These are phyloP conservation scores for Syndactyla subalaris DNA, from an alignment of 2,797 vertebrate species.

Conservation along the genomic window DNA sequence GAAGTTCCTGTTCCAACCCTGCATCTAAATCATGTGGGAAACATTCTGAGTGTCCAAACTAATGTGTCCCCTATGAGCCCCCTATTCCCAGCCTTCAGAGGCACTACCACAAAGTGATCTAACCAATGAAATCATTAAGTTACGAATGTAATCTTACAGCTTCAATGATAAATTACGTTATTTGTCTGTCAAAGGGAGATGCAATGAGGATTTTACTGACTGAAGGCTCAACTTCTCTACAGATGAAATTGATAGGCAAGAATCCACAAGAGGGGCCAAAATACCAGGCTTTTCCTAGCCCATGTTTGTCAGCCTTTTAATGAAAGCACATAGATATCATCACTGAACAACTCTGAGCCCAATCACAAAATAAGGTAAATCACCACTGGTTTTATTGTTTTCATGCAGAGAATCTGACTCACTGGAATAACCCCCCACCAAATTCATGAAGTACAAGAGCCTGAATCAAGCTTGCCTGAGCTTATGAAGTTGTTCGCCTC, in stretches of 20 bases:
- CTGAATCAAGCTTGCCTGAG: background rate
- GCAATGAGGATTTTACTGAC: background rate
- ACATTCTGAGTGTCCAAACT: background rate
- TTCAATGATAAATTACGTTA: background rate
- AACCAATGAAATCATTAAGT: background rate
- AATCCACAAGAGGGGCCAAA: background rate
- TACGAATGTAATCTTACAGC: background rate
- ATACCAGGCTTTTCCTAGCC: background rate
- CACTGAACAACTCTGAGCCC: background rate
- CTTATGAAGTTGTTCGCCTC: background rate
- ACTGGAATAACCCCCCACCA: background rate
- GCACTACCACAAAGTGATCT: background rate
- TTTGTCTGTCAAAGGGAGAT: background rate
- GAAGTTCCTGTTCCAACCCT: background rate
- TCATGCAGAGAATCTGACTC: background rate
- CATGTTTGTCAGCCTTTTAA: background rate
- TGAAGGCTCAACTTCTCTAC: background rate
- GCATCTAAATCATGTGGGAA: background rate
- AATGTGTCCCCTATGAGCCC: background rate
- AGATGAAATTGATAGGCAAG: background rate
- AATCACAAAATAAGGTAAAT: background rate
- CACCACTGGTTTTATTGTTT: background rate
- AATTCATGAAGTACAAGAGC: background rate
- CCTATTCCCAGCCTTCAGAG: background rate
- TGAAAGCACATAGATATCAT: background rate